A percentile compares a stretch with the other conserved stretches of the same genome.
Evolutionary conservation across 2,888 invertebrate species (phyloP).

Genomic region (Sphecodes monilicornis): DNA sequence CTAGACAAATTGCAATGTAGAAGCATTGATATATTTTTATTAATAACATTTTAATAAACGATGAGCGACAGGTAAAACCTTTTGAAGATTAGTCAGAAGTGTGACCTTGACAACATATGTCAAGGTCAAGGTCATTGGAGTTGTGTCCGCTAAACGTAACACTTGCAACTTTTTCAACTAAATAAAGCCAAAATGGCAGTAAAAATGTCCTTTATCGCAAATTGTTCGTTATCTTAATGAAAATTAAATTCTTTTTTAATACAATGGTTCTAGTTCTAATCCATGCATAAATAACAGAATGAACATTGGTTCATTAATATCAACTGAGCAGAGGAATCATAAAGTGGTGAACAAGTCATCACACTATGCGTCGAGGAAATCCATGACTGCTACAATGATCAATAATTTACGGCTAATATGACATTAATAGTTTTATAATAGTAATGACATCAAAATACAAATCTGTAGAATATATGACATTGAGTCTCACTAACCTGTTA

Average conservation of each 20-base stretch:
- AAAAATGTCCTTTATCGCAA: background rate
- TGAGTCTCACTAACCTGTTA: background rate
- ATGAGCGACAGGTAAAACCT: too few species aligned
- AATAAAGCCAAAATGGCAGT: too few species aligned
- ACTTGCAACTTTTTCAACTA: too few species aligned
- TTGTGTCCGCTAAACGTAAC: too few species aligned
- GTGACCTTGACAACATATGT: too few species aligned
- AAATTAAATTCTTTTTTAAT: background rate
- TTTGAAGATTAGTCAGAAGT: too few species aligned
- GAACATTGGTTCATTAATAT: background rate
- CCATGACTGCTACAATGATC: background rate
- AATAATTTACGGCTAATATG: background rate
- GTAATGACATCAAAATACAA: background rate
- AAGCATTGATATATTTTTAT: too few species aligned
- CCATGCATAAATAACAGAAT: background rate
- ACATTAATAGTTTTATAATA: conserved; percentile 8
- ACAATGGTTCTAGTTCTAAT: background rate
- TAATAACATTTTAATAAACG: too few species aligned
- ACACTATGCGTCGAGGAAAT: background rate
- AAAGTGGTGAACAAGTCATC: background rate
- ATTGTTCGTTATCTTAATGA: background rate
- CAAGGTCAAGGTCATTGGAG: too few species aligned
- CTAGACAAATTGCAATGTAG: too few species aligned
- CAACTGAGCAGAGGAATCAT: background rate
- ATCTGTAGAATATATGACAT: background rate